Base-by-base conservation (phyloP, 2,888 invertebrate genomes). In the Anarsia innoxiella region DNA sequence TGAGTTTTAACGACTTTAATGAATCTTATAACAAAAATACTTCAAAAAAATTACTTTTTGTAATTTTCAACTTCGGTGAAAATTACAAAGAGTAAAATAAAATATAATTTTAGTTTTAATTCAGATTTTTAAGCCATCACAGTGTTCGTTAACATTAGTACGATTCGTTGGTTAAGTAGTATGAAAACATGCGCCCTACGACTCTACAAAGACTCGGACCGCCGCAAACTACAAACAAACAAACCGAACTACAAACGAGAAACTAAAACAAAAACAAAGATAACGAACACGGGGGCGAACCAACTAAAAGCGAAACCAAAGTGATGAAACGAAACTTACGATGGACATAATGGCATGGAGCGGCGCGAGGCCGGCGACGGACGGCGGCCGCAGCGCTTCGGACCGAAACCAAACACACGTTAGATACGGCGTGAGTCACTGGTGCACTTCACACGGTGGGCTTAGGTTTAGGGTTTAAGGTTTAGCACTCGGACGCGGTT, bases 331-430 rank as follows among this genome's bases (percentile, higher is more conserved):
- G 19, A 33, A 33, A 23, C 82, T 84, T 76, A 84, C 83, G 66
- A 78, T 76, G 72, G 84, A 83, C 80, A 82, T 79, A 83, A 83
- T 78, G 82, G 83, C 85, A 79, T 76, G 72, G 56, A 54, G 53
- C 56, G 48, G 43, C 45, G 46, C 45, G 45, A 13, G 37, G 49
- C 50, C 49, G 47, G 40, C 43, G 48, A 39, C 40, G 44, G 41
- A 48, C 43, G 48, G 48, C 45, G 49, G 46, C 49, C 51, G 50
- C 49, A 11, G 11, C 16, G 45, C 47, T 54, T 56, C 56, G 46
- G 43, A 61, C 59, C 58, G 53, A 59, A 56, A 56, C 56, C 52
- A 40, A 51, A 56, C 51, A 50, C 13, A 19, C 19, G 3, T 19
- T 2, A 25, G 38, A 45, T 36, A 53, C 50, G 34, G 48, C 41